Evolutionary conservation across 92 coral and sea anemone species (phyloP).

Genomic region (Nematostella vectensis): DNA sequence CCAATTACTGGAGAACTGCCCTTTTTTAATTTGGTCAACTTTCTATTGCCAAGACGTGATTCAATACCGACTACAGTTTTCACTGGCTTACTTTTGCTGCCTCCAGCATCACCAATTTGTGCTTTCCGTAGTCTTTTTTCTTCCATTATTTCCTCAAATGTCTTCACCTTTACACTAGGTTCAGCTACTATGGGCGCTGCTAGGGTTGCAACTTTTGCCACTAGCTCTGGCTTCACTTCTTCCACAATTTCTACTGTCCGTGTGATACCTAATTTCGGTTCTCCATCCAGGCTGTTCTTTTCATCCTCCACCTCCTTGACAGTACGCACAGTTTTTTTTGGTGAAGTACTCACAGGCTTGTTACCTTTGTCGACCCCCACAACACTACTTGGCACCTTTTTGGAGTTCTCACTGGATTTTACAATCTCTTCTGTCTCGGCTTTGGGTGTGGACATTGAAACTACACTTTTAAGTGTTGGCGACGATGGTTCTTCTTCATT

Average conservation of each 20-base stretch:
- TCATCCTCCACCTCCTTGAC: slow-evolving; percentile 1
- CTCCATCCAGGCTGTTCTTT: slow-evolving; percentile 6
- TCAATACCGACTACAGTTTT: not conserved
- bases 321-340: slow-evolving; percentile 14
- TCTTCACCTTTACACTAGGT: slow-evolving; percentile 45
- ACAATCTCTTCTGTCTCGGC: not conserved
- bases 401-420: slow-evolving; percentile 1
- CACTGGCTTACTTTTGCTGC: not conserved
- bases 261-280: not conserved
- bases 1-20: too few species aligned
- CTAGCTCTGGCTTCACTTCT: not conserved
- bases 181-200: not conserved
- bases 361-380: slow-evolving; percentile 11
- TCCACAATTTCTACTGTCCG: not conserved
- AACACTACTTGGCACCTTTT: slow-evolving; percentile 9
- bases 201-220: not conserved
- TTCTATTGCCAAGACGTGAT: not conserved
- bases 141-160: slow-evolving; percentile 66
- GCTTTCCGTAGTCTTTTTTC: slow-evolving; percentile 43
- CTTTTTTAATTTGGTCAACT: too few species aligned
- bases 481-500: slow-evolving; percentile 1
- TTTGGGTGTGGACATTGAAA: slow-evolving; percentile 3
- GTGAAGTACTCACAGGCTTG: not conserved
- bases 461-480: slow-evolving; percentile 23
- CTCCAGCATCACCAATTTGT: slow-evolving; percentile 1